These are phyloP conservation scores for Agrenia bidenticulata DNA, from an alignment of 2,888 invertebrate species.

Conservation along the genomic window DNA sequence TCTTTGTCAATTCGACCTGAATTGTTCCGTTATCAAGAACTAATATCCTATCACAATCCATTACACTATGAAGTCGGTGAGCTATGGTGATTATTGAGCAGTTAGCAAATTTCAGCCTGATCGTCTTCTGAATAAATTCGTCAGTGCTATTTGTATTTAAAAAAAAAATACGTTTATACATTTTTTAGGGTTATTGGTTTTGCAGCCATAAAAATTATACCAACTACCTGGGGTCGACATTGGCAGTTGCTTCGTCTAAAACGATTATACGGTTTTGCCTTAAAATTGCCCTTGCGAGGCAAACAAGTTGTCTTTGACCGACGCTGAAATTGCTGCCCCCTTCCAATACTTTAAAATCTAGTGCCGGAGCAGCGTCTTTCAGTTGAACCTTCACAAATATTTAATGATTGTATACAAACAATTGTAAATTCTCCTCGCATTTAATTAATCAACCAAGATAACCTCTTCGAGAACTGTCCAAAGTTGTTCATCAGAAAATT, in stretches of 20 bases:
- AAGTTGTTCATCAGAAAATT: slow-evolving; percentile 73
- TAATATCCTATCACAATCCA: slow-evolving; percentile 17
- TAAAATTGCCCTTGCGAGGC: slow-evolving; percentile 31
- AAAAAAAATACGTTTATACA: no score
- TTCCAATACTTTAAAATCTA: slow-evolving; percentile 27
- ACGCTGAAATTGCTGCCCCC: slow-evolving; percentile 31
- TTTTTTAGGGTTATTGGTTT: no score
- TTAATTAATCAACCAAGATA: no score
- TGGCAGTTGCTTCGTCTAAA: slow-evolving; percentile 21
- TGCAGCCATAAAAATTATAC: no score
- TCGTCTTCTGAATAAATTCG: slow-evolving; percentile 78
- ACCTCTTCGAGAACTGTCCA: slow-evolving; percentile 85
- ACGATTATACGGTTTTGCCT: slow-evolving; percentile 31
- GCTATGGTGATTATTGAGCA: slow-evolving; percentile 78
- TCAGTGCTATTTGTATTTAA: slow-evolving; percentile 71
- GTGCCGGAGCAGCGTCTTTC: slow-evolving; percentile 29
- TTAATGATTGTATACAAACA: neutral
- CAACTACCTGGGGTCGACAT: slow-evolving; percentile 8
- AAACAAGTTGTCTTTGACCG: slow-evolving; percentile 33
- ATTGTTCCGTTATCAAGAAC: slow-evolving; percentile 4
- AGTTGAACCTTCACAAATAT: slow-evolving; percentile 33
- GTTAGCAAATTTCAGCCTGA: slow-evolving; percentile 72
- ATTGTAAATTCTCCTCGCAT: no score
- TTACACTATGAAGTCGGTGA: slow-evolving; percentile 11
- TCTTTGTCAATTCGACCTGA: neutral